Evolutionary conservation across 2,888 invertebrate species (phyloP).

Genomic region (Acleris emargana): DNA sequence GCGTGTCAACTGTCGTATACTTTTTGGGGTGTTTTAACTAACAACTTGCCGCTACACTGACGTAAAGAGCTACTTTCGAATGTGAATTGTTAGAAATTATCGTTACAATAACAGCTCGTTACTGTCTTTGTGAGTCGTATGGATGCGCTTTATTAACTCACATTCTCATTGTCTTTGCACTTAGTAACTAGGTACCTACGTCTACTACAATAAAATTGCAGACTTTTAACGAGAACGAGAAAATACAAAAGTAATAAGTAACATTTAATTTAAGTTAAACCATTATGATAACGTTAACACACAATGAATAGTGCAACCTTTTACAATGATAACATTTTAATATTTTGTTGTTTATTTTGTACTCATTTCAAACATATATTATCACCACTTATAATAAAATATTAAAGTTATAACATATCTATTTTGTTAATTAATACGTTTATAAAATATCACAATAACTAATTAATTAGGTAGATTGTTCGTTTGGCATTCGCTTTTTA

Average conservation of each 20-base stretch:
- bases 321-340: no score
- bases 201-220: neutral
- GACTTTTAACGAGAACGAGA: neutral
- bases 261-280: slow-evolving; percentile 27
- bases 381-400: no score
- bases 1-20: slow-evolving; percentile 57
- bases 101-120: slow-evolving; percentile 23
- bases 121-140: slow-evolving; percentile 9
- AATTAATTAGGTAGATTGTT: no score
- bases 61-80: slow-evolving; percentile 46
- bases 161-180: no score
- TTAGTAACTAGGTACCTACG: no score
- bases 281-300: neutral
- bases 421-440: no score
- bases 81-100: slow-evolving; percentile 35
- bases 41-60: slow-evolving; percentile 21
- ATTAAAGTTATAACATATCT: no score
- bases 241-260: slow-evolving; percentile 10
- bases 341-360: no score
- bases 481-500: no score
- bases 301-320: neutral
- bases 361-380: no score
- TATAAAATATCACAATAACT: no score
- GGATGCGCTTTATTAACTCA: neutral
- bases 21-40: slow-evolving; percentile 43